phyloP scores from a whole-genome alignment of 2,888 invertebrate species.

The Mythimna lalbum region DNA sequence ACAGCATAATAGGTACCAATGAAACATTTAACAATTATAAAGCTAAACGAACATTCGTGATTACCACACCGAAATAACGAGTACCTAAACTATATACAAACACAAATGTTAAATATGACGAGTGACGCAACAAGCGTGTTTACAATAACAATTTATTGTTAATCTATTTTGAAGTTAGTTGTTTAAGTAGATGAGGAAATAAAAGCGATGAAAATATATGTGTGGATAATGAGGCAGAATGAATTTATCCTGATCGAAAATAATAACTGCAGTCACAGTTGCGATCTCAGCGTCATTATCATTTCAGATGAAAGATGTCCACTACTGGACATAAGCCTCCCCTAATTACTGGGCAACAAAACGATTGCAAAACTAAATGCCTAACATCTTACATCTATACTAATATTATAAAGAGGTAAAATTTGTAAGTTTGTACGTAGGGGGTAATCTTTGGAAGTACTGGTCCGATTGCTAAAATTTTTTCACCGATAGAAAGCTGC shows the following conservation, averaged over 20 bases:
- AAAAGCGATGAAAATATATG: background rate
- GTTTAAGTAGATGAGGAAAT: slow-evolving; percentile 3
- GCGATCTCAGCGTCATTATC: no score
- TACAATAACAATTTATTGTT: slow-evolving; percentile 18
- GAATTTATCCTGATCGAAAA: background rate
- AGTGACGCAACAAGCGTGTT: slow-evolving; percentile 30
- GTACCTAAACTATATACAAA: background rate
- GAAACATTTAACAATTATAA: slow-evolving; percentile 18
- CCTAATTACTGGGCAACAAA: no score
- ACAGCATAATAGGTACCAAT: slow-evolving; percentile 3
- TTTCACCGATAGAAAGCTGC: no score
- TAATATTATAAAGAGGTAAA: no score
- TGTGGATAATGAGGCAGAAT: background rate
- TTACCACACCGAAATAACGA: slow-evolving; percentile 44
- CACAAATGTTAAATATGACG: slow-evolving; percentile 33
- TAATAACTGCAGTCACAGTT: no score
- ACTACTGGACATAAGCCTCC: no score
- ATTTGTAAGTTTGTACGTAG: no score
- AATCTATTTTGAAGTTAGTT: slow-evolving; percentile 22
- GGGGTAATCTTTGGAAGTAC: no score
- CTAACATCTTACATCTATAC: no score
- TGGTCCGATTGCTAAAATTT: no score
- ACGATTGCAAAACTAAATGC: no score
- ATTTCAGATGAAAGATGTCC: no score
- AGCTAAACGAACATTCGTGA: slow-evolving; percentile 17